These are phyloP conservation scores for Dinoponera quadriceps DNA, from an alignment of 1,140 invertebrate species.

Conservation along the genomic window DNA sequence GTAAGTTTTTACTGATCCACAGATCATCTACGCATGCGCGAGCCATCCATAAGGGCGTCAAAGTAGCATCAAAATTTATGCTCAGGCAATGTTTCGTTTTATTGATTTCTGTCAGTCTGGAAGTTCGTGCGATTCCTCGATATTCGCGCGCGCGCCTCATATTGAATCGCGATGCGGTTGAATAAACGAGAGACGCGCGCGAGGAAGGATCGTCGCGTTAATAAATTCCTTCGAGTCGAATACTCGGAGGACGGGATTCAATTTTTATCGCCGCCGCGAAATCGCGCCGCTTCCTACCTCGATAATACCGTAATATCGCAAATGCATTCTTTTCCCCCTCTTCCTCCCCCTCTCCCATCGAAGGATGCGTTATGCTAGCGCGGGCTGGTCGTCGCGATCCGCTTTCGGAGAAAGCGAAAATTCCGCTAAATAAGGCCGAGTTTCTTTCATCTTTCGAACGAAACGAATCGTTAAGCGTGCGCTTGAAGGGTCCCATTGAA, in stretches of 20 bases:
- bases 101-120: background rate
- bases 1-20: too few species aligned
- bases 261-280: background rate
- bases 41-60: too few species aligned
- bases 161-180: background rate
- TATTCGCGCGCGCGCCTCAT: background rate
- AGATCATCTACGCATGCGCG: too few species aligned
- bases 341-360: too few species aligned
- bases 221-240: background rate
- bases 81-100: background rate
- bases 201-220: background rate
- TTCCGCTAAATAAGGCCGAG: background rate
- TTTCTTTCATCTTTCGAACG: constrained; percentile 19
- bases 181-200: background rate
- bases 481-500: background rate
- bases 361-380: too few species aligned
- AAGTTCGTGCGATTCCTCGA: background rate
- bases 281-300: too few species aligned
- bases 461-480: constrained; percentile 2
- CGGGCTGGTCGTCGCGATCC: too few species aligned
- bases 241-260: background rate
- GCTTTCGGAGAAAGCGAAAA: too few species aligned
- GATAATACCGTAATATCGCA: too few species aligned
- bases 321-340: too few species aligned
- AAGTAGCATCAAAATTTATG: too few species aligned